Evolutionary conservation across 1,140 invertebrate genomes (phyloP), one percentile per base, ranked within the genome.

Genomic region (Harpegnathos saltator): DNA sequence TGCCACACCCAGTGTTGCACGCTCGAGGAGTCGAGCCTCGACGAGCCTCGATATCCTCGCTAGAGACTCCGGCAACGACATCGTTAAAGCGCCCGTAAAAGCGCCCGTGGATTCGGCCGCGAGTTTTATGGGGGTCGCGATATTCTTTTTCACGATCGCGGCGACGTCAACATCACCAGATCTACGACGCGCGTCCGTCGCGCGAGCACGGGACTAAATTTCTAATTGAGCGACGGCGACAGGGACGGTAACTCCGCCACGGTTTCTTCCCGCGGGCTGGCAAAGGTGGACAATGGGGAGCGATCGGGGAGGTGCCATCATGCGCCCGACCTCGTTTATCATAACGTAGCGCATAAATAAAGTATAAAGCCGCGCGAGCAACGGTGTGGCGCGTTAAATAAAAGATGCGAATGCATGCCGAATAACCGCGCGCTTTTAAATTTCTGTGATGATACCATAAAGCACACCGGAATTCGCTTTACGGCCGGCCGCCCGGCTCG

Each of bases 371-470:
- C 19, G 54, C 5, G 14, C 33, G 44, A 33, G 33, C 26, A 17
- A 48, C 15, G 61, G 29, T 17, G 24, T 80, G 3, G 38, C 65
- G 65, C 65, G 65, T 74, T 82, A 82, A 82, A 82, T 82, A 82
- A 82, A 82, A 82, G 69, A 82, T 74, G 78, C 68, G 78, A 74
- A 82, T 80, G 75, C 65, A 71, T 56, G 65, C 44, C 69, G 78
- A 52, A 59, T 74, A 82, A 74, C 56, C 12, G 69, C 12, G 56
- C 48, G 69, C 69, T 72, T 88, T 83, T 86, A 83, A 88, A 88
- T 83, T 88, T 68, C 84, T 74, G 74, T 88, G 86, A 88, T 88
- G 86, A 88, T 86, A 88, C 78, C 81, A 74, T 88, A 88, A 88
- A 88, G 44, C 29, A 75, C 33, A 66, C 66, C 61, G 63, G 83